phyloP scores from a whole-genome alignment of 2,797 vertebrate genomes.

The Melopsittacus undulatus region DNA sequence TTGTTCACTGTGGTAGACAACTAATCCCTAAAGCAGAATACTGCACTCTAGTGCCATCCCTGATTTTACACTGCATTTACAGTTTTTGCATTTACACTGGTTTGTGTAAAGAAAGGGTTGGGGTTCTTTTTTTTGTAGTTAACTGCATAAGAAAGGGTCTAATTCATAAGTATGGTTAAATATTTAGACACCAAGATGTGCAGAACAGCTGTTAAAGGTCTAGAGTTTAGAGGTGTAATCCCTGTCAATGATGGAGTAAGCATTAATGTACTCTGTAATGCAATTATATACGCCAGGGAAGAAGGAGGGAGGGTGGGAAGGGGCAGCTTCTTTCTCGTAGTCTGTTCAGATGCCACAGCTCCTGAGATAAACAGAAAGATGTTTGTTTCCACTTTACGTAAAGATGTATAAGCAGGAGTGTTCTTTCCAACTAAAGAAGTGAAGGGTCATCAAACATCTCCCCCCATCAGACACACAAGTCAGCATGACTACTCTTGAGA shows the following conservation, averaged over 20 bases:
- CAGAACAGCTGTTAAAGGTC: background rate
- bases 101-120: background rate
- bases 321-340: background rate
- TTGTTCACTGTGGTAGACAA: background rate
- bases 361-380: background rate
- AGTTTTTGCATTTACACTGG: background rate
- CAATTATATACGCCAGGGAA: background rate
- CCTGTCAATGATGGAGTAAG: background rate
- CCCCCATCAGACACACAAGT: fast-evolving
- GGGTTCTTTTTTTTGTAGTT: background rate
- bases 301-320: background rate
- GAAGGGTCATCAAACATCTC: background rate
- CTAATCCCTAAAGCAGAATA: background rate
- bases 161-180: background rate
- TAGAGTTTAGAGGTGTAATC: background rate
- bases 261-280: background rate
- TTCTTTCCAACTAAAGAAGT: background rate
- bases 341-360: background rate
- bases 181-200: background rate
- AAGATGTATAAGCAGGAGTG: background rate
- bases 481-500: background rate
- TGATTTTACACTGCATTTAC: background rate
- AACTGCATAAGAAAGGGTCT: background rate
- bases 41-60: background rate
- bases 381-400: background rate